Evolutionary conservation across 2,797 vertebrate genomes (phyloP), one percentile per base, ranked within the genome.

Genomic region (Labeo calbasu): DNA sequence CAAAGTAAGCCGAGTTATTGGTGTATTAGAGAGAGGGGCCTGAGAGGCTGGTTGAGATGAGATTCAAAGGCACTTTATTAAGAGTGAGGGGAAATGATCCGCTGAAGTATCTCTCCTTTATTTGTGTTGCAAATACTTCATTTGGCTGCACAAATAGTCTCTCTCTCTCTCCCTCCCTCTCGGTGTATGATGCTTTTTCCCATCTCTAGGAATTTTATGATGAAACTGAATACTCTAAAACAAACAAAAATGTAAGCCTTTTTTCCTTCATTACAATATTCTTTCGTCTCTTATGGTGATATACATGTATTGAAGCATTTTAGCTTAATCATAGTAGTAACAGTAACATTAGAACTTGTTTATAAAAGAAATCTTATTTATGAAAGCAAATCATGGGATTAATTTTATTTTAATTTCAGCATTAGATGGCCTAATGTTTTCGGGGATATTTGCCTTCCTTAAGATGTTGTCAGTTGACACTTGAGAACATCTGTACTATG

Each of bases 1-100:
- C 86, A 94, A 88, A 93, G 90, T 84, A 85, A 87, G 89, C 83
- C 6, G 61, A 82, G 88, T 91, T 92, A 87, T 93, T 93, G 90
- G 88, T 81, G 88, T 90, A 91, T 92, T 91, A 91, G 79, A 88
- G 90, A 89, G 90, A 88, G 83, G 55, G 68, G 86, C 89, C 93
- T 93, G 90, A 90, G 86, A 86, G 85, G 77, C 89, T 76, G 89
- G 82, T 81, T 89, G 84, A 91, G 90, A 89, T 89, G 69, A 91
- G 91, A 92, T 88, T 89, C 85, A 85, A 85, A 81, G 25, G 72
- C 68, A 80, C 89, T 89, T 91, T 89, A 90, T 92, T 89, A 89
- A 89, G 90, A 91, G 79, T 89, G 84, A 72, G 77, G 76, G 85
- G 77, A 87, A 89, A 89, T 88, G 87, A 89, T 87, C 91, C 78